Evolutionary conservation across 1,140 invertebrate species (phyloP).

Genomic region (Ceratosolen solmsi): DNA sequence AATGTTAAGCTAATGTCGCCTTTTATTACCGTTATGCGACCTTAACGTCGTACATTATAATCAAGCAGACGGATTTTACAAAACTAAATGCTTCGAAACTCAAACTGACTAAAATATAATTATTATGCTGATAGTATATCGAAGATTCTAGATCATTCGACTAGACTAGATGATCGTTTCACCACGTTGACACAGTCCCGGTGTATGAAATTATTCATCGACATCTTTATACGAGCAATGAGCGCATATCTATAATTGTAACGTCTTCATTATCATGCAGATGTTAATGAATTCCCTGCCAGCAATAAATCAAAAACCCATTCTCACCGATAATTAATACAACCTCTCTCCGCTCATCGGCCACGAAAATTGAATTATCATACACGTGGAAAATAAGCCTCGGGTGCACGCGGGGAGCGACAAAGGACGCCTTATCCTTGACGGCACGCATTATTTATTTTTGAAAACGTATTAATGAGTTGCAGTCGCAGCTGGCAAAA

Average conservation of each 20-base stretch:
- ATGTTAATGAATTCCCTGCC: not conserved
- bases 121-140: not conserved
- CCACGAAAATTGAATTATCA: not conserved
- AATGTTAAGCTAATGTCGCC: too few species aligned
- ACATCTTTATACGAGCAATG: not conserved
- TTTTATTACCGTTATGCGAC: too few species aligned
- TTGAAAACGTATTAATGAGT: constrained; percentile 41
- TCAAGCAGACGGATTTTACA: too few species aligned
- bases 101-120: too few species aligned
- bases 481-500: not conserved
- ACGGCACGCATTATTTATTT: constrained; percentile 33
- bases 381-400: not conserved
- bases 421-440: not conserved
- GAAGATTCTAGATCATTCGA: not conserved
- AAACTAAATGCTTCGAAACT: too few species aligned
- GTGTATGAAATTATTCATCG: not conserved
- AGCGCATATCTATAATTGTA: not conserved
- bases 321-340: constrained; percentile 22
- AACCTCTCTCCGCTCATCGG: not conserved
- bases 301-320: constrained; percentile 32
- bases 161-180: not conserved
- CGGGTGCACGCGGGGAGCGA: not conserved
- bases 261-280: constrained; percentile 10
- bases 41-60: too few species aligned
- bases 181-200: too few species aligned